These are phyloP conservation scores for Cataglyphis hispanica DNA, from an alignment of 1,140 invertebrate genomes.

Conservation along the genomic window DNA sequence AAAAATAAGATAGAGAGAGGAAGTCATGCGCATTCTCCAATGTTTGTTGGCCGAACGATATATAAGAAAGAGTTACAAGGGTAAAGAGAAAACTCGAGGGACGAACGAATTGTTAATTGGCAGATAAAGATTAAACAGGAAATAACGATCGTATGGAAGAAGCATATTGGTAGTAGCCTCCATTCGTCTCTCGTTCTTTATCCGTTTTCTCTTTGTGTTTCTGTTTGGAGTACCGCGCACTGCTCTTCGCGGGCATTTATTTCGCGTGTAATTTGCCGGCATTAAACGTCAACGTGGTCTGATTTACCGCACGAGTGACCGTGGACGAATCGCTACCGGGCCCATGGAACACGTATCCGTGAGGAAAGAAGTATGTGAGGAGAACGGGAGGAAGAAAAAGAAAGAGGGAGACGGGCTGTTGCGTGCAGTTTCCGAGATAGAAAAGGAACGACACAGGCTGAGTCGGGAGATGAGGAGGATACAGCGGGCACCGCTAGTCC, in stretches of 20 bases:
- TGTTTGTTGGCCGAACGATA: not conserved
- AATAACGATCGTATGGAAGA: constrained; percentile 48
- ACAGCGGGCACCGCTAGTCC: not conserved
- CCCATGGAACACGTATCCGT: constrained; percentile 79
- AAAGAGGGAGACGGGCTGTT: constrained; percentile 60
- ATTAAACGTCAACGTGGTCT: constrained; percentile 84
- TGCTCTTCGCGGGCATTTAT: constrained; percentile 81
- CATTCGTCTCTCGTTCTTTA: constrained; percentile 47
- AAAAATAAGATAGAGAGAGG: not conserved
- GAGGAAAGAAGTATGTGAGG: constrained; percentile 37
- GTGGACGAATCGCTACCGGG: constrained; percentile 84
- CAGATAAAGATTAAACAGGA: constrained; percentile 52
- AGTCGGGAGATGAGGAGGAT: constrained; percentile 1
- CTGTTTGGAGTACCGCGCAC: constrained; percentile 63
- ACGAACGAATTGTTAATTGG: constrained; percentile 53
- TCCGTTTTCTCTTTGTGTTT: constrained; percentile 58
- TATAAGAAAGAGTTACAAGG: constrained; percentile 37
- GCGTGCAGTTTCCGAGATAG: constrained; percentile 62
- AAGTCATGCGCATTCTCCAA: not conserved
- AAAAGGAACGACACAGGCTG: constrained; percentile 32
- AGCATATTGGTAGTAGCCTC: constrained; percentile 26
- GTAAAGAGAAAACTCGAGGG: not conserved
- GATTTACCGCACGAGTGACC: constrained; percentile 84
- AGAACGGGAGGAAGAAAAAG: constrained; percentile 25
- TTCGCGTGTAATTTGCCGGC: constrained; percentile 85